A percentile compares a stretch with the other conserved stretches of the same genome.
Conservation (phyloP, 2,888 invertebrate genomes). For the Chaetoderma sp. region DNA sequence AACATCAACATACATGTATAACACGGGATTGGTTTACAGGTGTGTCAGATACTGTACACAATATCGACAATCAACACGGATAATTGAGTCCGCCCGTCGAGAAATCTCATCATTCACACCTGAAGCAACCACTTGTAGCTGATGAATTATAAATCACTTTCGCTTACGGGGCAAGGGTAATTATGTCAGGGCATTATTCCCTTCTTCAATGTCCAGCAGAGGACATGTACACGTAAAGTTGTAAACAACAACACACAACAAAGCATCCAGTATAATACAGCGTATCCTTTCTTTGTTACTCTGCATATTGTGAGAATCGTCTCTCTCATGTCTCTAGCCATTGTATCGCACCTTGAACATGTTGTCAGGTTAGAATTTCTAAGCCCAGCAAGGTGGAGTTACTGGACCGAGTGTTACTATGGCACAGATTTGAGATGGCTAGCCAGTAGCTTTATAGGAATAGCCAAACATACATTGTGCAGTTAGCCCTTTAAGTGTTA, state of each 20-base stretch:
- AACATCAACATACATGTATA: too few relatives aligned
- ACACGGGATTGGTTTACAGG: too few relatives aligned
- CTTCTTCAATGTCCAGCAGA: background rate
- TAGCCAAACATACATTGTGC: too few relatives aligned
- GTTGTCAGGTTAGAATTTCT: too few relatives aligned
- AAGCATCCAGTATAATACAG: background rate
- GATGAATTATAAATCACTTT: background rate
- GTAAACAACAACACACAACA: background rate
- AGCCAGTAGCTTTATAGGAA: too few relatives aligned
- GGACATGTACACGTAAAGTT: background rate
- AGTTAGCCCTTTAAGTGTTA: too few relatives aligned
- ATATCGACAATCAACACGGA: background rate
- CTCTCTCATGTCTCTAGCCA: too few relatives aligned
- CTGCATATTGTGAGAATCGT: too few relatives aligned
- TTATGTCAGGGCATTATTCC: background rate
- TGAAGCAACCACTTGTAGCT: background rate
- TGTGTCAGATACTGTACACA: background rate
- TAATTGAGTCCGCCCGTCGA: background rate
- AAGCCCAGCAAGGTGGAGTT: background rate
- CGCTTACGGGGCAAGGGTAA: background rate
- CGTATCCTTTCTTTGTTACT: background rate
- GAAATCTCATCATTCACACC: background rate
- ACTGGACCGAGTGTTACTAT: too few relatives aligned
- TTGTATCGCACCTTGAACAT: too few relatives aligned
- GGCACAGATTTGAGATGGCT: too few relatives aligned